Conservation (phyloP, 2,113 vertebrate species). For the Nannospalax galili region DNA sequence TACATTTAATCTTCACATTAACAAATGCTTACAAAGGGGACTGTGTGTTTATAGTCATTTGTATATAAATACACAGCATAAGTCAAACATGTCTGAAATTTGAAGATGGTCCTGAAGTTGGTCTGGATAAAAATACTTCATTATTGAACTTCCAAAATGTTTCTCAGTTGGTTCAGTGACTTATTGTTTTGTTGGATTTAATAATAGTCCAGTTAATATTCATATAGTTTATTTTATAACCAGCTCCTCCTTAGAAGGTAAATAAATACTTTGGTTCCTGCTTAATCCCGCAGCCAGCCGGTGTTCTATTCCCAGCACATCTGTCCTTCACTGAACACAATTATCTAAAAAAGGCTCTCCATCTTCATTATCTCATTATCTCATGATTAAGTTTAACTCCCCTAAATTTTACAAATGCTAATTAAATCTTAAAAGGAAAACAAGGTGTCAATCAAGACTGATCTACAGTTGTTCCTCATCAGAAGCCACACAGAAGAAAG, state of each 20-base stretch:
- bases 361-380: slow-evolving; percentile 46
- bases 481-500: too few species aligned
- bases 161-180: neutral
- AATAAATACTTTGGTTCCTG: neutral
- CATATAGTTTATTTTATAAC: neutral
- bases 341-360: neutral
- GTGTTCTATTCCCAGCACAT: neutral
- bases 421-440: slow-evolving; percentile 64
- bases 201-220: neutral
- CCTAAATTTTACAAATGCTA: slow-evolving; percentile 60
- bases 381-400: slow-evolving; percentile 50
- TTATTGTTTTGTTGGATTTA: neutral
- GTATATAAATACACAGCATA: neutral
- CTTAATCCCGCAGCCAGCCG: too few species aligned
- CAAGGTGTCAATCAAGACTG: slow-evolving; percentile 40
- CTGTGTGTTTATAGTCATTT: neutral
- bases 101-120: neutral
- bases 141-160: neutral
- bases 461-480: neutral
- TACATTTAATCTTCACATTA: neutral
- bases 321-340: neutral
- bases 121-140: neutral
- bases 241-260: neutral
- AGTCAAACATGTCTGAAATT: neutral
- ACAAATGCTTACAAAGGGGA: neutral